Base-by-base conservation (phyloP, 2,113 vertebrate genomes). In the Pseudolaguvia tuberculata region DNA sequence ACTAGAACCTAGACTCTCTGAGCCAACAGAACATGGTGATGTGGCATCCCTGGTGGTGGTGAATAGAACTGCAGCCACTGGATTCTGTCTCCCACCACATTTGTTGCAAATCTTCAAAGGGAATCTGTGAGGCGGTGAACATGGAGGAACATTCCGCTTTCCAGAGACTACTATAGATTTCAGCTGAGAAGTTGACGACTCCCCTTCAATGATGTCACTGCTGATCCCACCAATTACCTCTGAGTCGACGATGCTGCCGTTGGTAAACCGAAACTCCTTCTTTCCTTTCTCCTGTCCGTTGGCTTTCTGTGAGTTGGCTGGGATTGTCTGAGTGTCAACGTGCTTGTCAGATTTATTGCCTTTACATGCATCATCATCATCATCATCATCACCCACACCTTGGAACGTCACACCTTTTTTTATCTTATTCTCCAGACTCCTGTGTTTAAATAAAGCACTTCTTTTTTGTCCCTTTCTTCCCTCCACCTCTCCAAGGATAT, bases 361-460 rank as follows among this genome's bases (percentile, higher is more conserved):
- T 76, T 78, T 84, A 39, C 61, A 83, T 68, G 79, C 57, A 81
- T 79, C 84, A 78, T 87, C 82, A 73, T 83, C 45, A 2, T 80
- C 80, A 83, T 71, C 62, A n/a, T 88, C 80, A 78, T 79, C 81
- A 59, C 81, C 78, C 53, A 85, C 70, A 52, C 80, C 84, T 85
- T 87, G 86, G 83, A 91, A 91, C 59, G 90, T 89, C 80, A 91
- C 89, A 77, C 90, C 90, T 59, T 91, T 91, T 82, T 87, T 90
- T 23, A 82, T 84, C 78, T 87, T 91, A 61, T 74, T 71, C 69
- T 90, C 87, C 3, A 82, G 79, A 79, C 81, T 85, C 80, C 79
- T 89, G 67, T 82, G 86, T 84, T 88, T 90, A 72, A 84, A 82
- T 75, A 87, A 84, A 66, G 83, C 82, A 78, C 81, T 85, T 79